These are phyloP conservation scores for Anthonomus grandis DNA, from an alignment of 1,140 invertebrate species.

Conservation along the genomic window DNA sequence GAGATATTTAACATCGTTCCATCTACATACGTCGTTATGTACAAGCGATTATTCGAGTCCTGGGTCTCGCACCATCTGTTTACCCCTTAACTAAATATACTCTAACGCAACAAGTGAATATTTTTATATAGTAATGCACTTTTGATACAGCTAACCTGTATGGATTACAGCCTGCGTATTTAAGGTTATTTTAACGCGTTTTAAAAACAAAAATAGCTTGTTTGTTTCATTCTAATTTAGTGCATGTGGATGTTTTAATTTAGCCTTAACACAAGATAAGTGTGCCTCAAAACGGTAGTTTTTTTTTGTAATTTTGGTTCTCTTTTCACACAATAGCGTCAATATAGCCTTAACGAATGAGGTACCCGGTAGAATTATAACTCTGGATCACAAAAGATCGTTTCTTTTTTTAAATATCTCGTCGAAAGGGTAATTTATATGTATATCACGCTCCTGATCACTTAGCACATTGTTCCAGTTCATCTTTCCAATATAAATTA, in stretches of 20 bases:
- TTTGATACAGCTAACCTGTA: constrained; percentile 50
- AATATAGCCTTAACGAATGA: constrained; percentile 40
- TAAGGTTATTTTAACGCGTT: constrained; percentile 7
- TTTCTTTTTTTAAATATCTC: too few relatives aligned
- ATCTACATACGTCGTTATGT: too few relatives aligned
- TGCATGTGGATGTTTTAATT: too few relatives aligned
- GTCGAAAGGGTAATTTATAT: too few relatives aligned
- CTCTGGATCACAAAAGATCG: too few relatives aligned
- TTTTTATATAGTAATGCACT: constrained; percentile 50
- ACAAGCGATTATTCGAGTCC: constrained; percentile 49
- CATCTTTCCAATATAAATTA: constrained; percentile 20
- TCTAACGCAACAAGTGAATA: constrained; percentile 47
- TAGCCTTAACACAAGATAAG: too few relatives aligned
- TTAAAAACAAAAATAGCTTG: too few relatives aligned
- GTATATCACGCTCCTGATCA: too few relatives aligned
- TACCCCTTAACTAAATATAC: constrained; percentile 37
- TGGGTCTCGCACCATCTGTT: constrained; percentile 40
- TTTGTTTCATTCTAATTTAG: too few relatives aligned
- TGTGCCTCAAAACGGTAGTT: too few relatives aligned
- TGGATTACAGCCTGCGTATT: constrained; percentile 51
- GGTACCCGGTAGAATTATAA: constrained; percentile 51
- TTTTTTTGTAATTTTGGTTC: too few relatives aligned
- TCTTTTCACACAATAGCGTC: background rate
- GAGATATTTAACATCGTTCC: constrained; percentile 48
- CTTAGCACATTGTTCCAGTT: too few relatives aligned